phyloP scores from a whole-genome alignment of 2,797 vertebrate species.

The Coracias cyanogaster region DNA sequence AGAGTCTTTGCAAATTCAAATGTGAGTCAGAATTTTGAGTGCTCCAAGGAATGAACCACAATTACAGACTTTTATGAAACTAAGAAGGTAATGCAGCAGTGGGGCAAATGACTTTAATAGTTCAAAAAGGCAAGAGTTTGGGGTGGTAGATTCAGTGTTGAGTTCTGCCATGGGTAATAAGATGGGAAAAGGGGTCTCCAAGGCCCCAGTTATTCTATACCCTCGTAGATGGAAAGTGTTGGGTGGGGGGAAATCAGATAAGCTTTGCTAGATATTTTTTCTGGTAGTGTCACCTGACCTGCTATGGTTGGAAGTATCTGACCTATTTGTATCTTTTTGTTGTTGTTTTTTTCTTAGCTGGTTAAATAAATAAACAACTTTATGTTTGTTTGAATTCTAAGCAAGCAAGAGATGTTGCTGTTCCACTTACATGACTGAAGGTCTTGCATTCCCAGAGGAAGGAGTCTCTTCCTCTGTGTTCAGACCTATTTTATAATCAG shows the following conservation, averaged over 20 bases:
- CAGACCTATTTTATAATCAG: neutral
- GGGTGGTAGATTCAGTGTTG: neutral
- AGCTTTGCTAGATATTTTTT: neutral
- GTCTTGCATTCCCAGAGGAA: neutral
- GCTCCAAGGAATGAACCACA: neutral
- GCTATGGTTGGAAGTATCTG: neutral
- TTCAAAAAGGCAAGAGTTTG: neutral
- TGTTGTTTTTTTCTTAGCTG: neutral
- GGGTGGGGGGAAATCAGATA: neutral
- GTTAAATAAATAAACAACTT: neutral
- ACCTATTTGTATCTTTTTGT: neutral
- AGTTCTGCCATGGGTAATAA: neutral
- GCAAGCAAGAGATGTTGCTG: neutral
- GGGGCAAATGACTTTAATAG: neutral
- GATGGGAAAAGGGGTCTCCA: neutral
- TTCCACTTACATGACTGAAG: neutral
- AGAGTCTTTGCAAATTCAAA: constrained; percentile 8
- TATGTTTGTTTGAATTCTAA: neutral
- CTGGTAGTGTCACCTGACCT: neutral
- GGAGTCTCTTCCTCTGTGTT: neutral
- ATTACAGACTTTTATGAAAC: neutral
- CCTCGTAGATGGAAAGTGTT: neutral
- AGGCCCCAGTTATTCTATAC: neutral
- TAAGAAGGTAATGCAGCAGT: neutral
- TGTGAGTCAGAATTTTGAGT: constrained; percentile 17